Evolutionary conservation across 2,797 vertebrate species (phyloP).

Genomic region (Enteromius argenteus): DNA sequence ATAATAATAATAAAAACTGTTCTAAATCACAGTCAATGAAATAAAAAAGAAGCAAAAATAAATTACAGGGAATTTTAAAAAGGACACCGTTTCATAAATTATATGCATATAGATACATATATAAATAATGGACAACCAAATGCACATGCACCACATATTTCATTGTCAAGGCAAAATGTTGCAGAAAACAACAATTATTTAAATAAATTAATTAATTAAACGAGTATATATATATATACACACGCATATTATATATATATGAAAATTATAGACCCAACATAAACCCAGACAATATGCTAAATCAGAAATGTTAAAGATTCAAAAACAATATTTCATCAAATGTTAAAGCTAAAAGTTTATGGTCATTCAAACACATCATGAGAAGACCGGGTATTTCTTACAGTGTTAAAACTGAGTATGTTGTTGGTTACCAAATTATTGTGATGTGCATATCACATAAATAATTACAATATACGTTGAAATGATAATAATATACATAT

Average conservation of each 20-base stretch:
- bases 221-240: neutral
- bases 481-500: neutral
- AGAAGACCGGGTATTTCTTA: neutral
- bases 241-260: no score
- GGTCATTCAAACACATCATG: neutral
- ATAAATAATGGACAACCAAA: neutral
- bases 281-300: neutral
- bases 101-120: no score
- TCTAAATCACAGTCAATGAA: neutral
- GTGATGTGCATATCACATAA: neutral
- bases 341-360: no score
- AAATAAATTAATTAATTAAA: no score
- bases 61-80: neutral
- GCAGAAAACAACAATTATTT: neutral
- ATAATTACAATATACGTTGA: neutral
- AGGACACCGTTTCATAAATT: neutral
- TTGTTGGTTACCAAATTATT: neutral
- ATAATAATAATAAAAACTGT: no score
- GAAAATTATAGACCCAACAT: neutral
- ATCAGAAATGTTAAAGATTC: neutral
- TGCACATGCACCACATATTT: neutral
- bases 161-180: neutral
- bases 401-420: neutral
- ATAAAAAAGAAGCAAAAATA: neutral
- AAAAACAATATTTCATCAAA: neutral